phyloP scores from a whole-genome alignment of 2,797 vertebrate genomes.

The Chelidonichthys spinosus region DNA sequence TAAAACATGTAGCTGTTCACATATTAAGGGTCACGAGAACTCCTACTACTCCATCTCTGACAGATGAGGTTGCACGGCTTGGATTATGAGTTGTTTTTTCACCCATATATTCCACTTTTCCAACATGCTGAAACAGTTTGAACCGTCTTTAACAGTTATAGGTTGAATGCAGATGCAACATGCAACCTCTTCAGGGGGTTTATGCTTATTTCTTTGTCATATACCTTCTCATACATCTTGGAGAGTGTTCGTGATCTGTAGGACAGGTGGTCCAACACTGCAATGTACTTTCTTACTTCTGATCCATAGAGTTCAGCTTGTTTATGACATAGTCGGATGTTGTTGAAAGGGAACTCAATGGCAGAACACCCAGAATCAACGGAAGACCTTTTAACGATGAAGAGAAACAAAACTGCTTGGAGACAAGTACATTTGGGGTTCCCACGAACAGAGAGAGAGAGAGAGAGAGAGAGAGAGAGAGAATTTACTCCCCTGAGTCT shows the following conservation, averaged over 20 bases:
- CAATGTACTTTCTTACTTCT: background rate
- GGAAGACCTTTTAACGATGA: background rate
- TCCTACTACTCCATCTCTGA: background rate
- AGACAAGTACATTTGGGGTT: background rate
- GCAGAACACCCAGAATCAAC: background rate
- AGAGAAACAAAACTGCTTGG: background rate
- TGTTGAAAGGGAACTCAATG: background rate
- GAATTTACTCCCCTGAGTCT: background rate
- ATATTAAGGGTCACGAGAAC: background rate
- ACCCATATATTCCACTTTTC: background rate
- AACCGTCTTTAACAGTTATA: background rate
- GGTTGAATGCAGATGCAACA: constrained; percentile 8
- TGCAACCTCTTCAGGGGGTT: background rate
- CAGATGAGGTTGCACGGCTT: constrained; percentile 11
- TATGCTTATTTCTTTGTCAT: background rate
- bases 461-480: background rate
- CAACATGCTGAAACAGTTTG: background rate
- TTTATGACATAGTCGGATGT: background rate
- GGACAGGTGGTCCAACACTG: background rate
- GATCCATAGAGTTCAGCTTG: background rate
- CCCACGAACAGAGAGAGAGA: background rate
- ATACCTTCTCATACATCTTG: background rate
- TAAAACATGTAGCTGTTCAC: constrained; percentile 14
- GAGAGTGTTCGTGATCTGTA: background rate
- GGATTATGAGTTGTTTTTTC: background rate